A percentile compares a stretch with the other conserved stretches of the same genome.
These are phyloP conservation scores for Gallinago undulata DNA, from an alignment of 2,113 vertebrate species.

Conservation along the genomic window DNA sequence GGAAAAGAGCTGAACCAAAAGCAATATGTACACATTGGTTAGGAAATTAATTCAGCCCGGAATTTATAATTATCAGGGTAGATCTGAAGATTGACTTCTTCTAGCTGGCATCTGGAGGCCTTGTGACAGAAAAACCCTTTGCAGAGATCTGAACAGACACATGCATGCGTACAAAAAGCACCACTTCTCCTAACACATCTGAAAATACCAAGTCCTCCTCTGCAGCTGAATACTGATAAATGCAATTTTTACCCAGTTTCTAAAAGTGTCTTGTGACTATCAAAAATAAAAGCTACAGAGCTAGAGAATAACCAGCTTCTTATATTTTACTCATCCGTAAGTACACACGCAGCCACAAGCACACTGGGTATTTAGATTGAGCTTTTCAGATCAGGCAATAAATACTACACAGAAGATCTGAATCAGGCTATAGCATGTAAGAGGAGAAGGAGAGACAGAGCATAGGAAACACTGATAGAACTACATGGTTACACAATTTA, in stretches of 20 bases:
- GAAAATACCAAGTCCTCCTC: conserved; percentile 11
- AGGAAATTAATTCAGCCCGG: background rate
- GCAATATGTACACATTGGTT: background rate
- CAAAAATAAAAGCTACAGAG: background rate
- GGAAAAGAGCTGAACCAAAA: background rate
- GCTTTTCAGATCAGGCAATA: conserved; percentile 14
- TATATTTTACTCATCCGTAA: background rate
- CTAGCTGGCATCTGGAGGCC: background rate
- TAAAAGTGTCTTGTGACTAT: background rate
- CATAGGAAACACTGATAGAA: background rate
- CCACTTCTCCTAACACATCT: background rate
- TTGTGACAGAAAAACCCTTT: background rate
- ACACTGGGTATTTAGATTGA: background rate
- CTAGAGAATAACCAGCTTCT: background rate
- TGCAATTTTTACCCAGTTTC: background rate
- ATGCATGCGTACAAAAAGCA: background rate
- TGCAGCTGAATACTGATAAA: conserved; percentile 18
- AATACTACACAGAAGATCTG: background rate
- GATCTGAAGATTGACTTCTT: background rate
- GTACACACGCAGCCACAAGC: background rate
- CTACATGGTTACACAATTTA: conserved; percentile 2
- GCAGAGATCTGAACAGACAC: background rate
- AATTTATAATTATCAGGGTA: background rate
- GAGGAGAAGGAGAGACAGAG: conserved; percentile 1
- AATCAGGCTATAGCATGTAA: background rate